phyloP scores from a whole-genome alignment of 2,113 vertebrate species.

The Peromyscus maniculatus region DNA sequence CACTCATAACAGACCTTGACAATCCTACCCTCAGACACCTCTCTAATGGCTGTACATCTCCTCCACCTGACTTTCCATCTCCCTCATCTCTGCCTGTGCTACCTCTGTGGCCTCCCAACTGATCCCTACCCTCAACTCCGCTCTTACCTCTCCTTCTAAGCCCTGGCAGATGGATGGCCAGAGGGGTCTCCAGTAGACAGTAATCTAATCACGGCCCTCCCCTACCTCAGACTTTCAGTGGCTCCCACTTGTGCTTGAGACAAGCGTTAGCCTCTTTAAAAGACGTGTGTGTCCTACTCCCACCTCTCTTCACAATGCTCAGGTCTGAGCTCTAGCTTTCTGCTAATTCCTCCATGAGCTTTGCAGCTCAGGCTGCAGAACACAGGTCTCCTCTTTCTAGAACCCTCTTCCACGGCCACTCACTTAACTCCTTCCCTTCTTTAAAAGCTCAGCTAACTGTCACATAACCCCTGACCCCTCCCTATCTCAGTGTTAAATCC shows the following conservation, averaged over 20 bases:
- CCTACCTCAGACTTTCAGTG: not conserved
- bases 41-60: not conserved
- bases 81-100: not conserved
- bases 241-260: not conserved
- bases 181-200: not conserved
- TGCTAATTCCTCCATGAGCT: not conserved
- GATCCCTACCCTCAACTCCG: not conserved
- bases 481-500: not conserved
- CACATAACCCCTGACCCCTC: not conserved
- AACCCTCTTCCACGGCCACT: not conserved
- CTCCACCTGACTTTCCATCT: not conserved
- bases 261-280: not conserved
- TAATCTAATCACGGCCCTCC: not conserved
- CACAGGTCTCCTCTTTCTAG: not conserved
- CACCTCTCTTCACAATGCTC: not conserved
- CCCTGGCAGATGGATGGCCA: not conserved
- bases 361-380: too few species aligned
- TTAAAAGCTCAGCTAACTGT: not conserved
- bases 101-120: not conserved
- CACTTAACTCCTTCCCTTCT: not conserved
- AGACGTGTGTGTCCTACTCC: not conserved
- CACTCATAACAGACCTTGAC: not conserved
- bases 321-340: not conserved
- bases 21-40: not conserved
- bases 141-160: not conserved